Conservation (phyloP, 2,888 invertebrate genomes). For the Dastarcus helophoroides region DNA sequence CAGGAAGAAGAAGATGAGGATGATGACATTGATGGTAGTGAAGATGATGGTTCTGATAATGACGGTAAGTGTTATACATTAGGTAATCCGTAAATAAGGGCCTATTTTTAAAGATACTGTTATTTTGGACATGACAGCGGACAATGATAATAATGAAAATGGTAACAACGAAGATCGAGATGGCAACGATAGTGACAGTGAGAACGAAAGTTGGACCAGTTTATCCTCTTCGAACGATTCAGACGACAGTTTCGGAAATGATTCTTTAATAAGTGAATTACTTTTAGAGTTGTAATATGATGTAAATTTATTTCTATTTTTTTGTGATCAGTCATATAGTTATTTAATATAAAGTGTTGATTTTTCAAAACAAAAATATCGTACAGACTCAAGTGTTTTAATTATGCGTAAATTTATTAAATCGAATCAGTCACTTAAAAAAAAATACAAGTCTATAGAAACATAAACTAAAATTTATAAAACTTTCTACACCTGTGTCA, state of each 20-base stretch:
- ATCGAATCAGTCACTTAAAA: too few relatives aligned
- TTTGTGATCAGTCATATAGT: too few relatives aligned
- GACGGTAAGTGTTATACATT: slow-evolving; percentile 29
- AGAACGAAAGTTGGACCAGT: slow-evolving; percentile 15
- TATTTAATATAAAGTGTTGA: too few relatives aligned
- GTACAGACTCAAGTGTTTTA: too few relatives aligned
- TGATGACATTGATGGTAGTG: slow-evolving; percentile 47
- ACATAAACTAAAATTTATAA: too few relatives aligned
- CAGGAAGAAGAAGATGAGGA: slow-evolving; percentile 55
- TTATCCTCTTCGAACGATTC: slow-evolving; percentile 9
- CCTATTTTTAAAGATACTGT: slow-evolving; percentile 19
- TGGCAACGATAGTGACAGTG: slow-evolving; percentile 12
- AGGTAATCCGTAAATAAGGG: too few relatives aligned
- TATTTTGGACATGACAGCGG: slow-evolving; percentile 32
- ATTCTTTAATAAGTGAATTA: slow-evolving; percentile 6
- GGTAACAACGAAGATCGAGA: slow-evolving; percentile 17
- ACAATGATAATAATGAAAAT: slow-evolving; percentile 39
- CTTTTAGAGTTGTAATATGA: slow-evolving; percentile 5
- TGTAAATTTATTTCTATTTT: background rate
- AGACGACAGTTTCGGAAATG: slow-evolving; percentile 11
- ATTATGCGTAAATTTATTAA: too few relatives aligned
- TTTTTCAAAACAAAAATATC: too few relatives aligned
- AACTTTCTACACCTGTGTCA: too few relatives aligned
- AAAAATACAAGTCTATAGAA: too few relatives aligned
- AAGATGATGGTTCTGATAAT: slow-evolving; percentile 47